Conservation (phyloP, 2,113 vertebrate genomes). For the Colaptes auratus region DNA sequence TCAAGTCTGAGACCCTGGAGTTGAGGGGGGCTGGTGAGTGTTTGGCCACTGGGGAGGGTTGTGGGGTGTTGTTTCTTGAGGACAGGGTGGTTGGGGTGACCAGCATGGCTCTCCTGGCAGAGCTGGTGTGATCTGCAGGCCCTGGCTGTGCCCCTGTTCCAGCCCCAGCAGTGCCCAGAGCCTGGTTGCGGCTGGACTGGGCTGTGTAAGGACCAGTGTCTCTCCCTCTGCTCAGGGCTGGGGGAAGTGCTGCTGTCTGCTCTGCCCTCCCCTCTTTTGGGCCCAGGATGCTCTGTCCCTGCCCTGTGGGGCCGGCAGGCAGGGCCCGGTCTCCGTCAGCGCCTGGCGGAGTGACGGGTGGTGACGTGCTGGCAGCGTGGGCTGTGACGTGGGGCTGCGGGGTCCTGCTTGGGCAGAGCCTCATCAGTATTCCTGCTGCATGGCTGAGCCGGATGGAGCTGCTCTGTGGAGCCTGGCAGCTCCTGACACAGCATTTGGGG, state of each 20-base stretch:
- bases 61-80: no score
- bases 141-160: background rate
- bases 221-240: background rate
- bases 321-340: background rate
- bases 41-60: background rate
- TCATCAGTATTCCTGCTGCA: background rate
- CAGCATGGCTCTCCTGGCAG: rapidly evolving
- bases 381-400: background rate
- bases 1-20: rapidly evolving
- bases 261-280: background rate
- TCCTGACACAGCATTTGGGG: background rate
- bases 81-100: background rate
- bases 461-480: background rate
- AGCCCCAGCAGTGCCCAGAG: background rate
- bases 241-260: rapidly evolving
- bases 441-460: background rate
- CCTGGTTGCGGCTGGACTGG: background rate
- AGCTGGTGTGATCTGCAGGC: background rate
- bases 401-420: background rate
- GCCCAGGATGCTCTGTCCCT: rapidly evolving
- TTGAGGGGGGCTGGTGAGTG: background rate
- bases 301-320: background rate
- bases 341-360: background rate
- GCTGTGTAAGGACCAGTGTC: rapidly evolving
- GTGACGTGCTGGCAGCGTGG: background rate